A percentile compares a stretch with the other conserved stretches of the same genome.
phyloP scores from a whole-genome alignment of 2,888 invertebrate genomes.

The Drosophila fungiperda region DNA sequence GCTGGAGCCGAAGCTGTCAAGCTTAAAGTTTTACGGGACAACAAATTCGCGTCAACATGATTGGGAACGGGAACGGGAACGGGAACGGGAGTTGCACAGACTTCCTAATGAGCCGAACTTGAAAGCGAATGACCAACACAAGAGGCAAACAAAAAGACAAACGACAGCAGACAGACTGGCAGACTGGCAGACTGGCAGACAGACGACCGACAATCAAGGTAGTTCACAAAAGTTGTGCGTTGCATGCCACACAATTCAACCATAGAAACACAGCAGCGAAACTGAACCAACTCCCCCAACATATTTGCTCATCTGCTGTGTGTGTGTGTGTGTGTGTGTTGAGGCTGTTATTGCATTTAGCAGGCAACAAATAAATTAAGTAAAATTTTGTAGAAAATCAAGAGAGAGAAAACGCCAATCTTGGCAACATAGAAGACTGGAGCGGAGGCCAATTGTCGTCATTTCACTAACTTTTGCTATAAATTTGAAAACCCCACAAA shows the following conservation, averaged over 20 bases:
- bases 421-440: background rate
- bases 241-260: slow-evolving; percentile 19
- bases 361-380: slow-evolving; percentile 11
- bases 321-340: background rate
- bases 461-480: background rate
- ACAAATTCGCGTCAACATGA: slow-evolving; percentile 51
- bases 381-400: background rate
- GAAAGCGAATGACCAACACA: slow-evolving; percentile 59
- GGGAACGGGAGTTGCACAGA: slow-evolving; percentile 60
- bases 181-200: slow-evolving; percentile 1
- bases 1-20: slow-evolving; percentile 37
- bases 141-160: slow-evolving; percentile 2
- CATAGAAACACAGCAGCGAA: slow-evolving; percentile 4
- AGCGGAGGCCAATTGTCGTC: background rate
- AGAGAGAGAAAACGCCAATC: background rate
- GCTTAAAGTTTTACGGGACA: slow-evolving; percentile 45
- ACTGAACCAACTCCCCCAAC: slow-evolving; percentile 1
- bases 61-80: slow-evolving; percentile 32
- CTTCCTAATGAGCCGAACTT: slow-evolving; percentile 75
- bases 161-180: slow-evolving; percentile 4
- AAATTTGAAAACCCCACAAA: background rate
- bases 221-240: slow-evolving; percentile 37
- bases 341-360: slow-evolving; percentile 15
- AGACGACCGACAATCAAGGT: slow-evolving; percentile 8
- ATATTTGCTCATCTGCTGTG: background rate